These are phyloP conservation scores for Synergus umbraculus DNA, from an alignment of 2,888 invertebrate genomes.

Conservation along the genomic window DNA sequence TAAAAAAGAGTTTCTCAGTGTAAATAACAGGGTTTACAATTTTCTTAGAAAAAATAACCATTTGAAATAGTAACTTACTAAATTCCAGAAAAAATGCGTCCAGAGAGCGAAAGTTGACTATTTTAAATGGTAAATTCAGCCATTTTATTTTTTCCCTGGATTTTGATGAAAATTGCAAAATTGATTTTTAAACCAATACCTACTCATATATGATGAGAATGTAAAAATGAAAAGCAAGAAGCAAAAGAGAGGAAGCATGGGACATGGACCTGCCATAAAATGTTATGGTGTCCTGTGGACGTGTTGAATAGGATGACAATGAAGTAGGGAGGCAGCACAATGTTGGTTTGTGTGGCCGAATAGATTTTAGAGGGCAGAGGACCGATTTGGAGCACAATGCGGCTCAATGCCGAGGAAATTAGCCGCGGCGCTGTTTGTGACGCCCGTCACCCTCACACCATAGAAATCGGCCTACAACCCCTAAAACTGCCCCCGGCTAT, in stretches of 20 bases:
- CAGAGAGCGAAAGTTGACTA: too few species aligned
- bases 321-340: slow-evolving; percentile 53
- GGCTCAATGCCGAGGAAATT: slow-evolving; percentile 74
- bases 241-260: slow-evolving; percentile 3
- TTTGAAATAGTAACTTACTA: too few species aligned
- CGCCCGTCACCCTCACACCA: slow-evolving; percentile 70
- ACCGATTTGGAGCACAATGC: slow-evolving; percentile 75
- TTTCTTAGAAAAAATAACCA: too few species aligned
- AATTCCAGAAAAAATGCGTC: too few species aligned
- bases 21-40: too few species aligned
- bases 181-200: too few species aligned
- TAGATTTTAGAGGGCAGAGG: slow-evolving; percentile 60
- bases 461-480: slow-evolving; percentile 43
- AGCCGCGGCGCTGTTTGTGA: slow-evolving; percentile 74
- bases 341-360: slow-evolving; percentile 42
- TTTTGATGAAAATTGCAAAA: too few species aligned
- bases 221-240: background rate
- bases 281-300: slow-evolving; percentile 49
- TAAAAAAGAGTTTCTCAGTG: too few species aligned
- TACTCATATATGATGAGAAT: too few species aligned
- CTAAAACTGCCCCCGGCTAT: slow-evolving; percentile 30
- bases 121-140: too few species aligned
- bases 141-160: too few species aligned
- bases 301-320: slow-evolving; percentile 62
- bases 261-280: slow-evolving; percentile 45